Conservation (phyloP, 2,113 vertebrate genomes). For the Mastomys coucha region DNA sequence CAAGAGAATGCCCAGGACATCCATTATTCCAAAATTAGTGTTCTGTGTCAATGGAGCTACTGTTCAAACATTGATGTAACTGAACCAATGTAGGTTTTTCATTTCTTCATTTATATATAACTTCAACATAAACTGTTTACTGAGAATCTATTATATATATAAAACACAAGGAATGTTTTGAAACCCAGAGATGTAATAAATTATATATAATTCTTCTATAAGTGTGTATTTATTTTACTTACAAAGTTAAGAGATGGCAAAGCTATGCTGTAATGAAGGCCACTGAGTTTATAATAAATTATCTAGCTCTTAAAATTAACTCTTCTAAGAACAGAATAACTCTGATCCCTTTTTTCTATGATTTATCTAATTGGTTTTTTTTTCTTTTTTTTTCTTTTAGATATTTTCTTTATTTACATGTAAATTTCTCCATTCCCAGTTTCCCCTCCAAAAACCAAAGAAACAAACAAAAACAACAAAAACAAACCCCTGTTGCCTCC, state of each 20-base stretch:
- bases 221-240: neutral
- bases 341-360: neutral
- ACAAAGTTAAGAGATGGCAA: neutral
- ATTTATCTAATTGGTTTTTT: constrained; percentile 23
- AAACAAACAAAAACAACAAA: no score
- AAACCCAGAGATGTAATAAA: constrained; percentile 17
- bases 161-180: constrained; percentile 6
- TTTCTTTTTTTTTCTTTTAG: no score
- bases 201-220: constrained; percentile 17
- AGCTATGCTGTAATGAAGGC: neutral
- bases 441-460: no score
- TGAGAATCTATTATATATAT: constrained; percentile 4
- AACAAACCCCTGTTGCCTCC: no score
- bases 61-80: constrained; percentile 10
- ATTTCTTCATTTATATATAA: neutral
- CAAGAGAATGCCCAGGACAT: neutral
- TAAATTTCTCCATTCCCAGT: no score
- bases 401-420: no score
- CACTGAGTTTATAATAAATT: neutral
- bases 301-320: neutral
- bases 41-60: neutral
- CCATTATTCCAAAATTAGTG: neutral
- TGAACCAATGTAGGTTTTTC: neutral
- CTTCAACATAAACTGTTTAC: constrained; percentile 18
- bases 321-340: neutral